These are phyloP conservation scores for Garra rufa DNA, from an alignment of 2,113 vertebrate genomes.

Conservation along the genomic window DNA sequence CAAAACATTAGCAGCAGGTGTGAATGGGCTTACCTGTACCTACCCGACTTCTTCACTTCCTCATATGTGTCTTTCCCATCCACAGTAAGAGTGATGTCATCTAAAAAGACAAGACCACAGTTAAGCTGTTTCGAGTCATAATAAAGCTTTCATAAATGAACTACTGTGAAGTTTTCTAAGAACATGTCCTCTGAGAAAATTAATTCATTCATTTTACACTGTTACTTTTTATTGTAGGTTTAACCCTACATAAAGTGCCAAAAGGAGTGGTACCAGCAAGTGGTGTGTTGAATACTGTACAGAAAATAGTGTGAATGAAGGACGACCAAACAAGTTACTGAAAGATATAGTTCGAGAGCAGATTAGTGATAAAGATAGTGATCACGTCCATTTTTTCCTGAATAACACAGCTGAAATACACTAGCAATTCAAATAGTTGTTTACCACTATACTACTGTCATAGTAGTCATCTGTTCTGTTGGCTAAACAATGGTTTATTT, in stretches of 20 bases:
- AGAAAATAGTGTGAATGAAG: not conserved
- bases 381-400: too few relatives aligned
- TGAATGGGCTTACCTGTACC: constrained; percentile 83
- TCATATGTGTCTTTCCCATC: constrained; percentile 96
- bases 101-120: constrained; percentile 65
- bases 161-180: not conserved
- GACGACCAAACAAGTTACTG: not conserved
- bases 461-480: too few relatives aligned
- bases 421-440: too few relatives aligned
- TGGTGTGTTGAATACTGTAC: not conserved
- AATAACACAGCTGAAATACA: too few relatives aligned
- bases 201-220: not conserved
- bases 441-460: too few relatives aligned
- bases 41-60: constrained; percentile 91
- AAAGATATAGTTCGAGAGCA: not conserved
- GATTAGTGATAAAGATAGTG: not conserved
- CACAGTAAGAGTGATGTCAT: constrained; percentile 93
- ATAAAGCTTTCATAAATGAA: not conserved
- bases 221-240: not conserved
- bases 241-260: not conserved
- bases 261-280: not conserved
- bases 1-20: not conserved
- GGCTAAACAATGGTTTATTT: too few relatives aligned
- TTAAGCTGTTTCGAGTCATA: not conserved
- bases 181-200: not conserved